Conservation (phyloP, 2,113 vertebrate genomes). For the Marmota flaviventris region DNA sequence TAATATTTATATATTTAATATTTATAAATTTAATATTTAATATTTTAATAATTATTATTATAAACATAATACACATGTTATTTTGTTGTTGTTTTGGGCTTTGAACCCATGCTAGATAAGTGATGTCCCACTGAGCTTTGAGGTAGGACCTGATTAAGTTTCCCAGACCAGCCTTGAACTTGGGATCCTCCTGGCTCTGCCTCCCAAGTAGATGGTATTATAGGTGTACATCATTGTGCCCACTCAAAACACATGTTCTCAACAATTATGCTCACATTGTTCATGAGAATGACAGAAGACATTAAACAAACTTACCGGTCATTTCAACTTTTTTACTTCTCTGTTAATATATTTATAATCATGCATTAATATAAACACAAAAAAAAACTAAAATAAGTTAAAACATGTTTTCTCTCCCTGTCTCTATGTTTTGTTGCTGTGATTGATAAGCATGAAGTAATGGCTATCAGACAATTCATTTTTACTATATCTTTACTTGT, state of each 20-base stretch:
- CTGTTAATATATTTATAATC: neutral
- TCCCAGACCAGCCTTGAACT: too few species aligned
- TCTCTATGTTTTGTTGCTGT: neutral
- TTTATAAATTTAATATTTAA: too few species aligned
- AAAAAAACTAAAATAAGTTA: neutral
- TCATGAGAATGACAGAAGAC: neutral
- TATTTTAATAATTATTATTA: too few species aligned
- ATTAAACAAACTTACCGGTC: neutral
- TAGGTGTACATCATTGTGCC: neutral
- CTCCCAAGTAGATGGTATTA: neutral
- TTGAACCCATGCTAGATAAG: too few species aligned
- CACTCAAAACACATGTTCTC: neutral
- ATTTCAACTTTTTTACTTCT: neutral
- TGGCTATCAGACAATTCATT: neutral
- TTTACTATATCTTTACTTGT: neutral
- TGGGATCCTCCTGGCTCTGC: neutral
- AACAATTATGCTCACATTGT: neutral
- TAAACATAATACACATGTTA: neutral
- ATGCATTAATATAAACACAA: neutral
- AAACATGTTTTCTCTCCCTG: neutral
- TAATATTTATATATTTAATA: too few species aligned
- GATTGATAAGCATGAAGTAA: neutral
- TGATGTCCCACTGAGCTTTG: too few species aligned
- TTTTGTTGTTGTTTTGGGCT: too few species aligned
- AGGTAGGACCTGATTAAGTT: too few species aligned